Evolutionary conservation across 2,113 vertebrate species (phyloP), one percentile per base, ranked within the genome.

Genomic region (Hemiscyllium ocellatum): DNA sequence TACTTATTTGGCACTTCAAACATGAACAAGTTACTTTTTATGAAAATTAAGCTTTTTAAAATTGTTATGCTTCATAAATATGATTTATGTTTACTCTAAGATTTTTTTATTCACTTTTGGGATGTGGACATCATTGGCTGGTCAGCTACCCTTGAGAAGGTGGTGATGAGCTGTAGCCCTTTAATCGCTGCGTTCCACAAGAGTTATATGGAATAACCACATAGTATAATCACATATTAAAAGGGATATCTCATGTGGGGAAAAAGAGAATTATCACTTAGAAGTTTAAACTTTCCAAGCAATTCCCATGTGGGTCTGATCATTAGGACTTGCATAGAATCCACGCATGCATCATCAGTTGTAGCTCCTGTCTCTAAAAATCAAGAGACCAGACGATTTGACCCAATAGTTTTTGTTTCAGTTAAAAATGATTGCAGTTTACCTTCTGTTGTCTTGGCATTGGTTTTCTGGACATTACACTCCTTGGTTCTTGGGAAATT

Each of bases 381-480:
- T 61, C 56, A 7, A 61, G 56, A 61, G 56, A 61, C 56, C 12
- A 61, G 10, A 61, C 10, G 56, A 61, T 10, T 61, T 61, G 4
- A 20, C 65, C 33, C 33, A 90, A 15, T 89, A 13, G 42, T 61
- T 17, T 33, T 33, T 33, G 20, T 87, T 61, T 61, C 26, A 17
- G 52, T 61, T 69, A 24, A 42, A 94, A 19, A 29, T 91, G n/a
- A 4, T 69, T 37, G 4, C 65, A 72, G 42, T 4, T 52, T 72
- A 72, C 94, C 94, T 94, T 47, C 20, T 76, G 42, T 0, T 29
- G 42, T 29, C 76, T 95, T 13, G 68, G 69, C 20, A 72, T 4
- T 33, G 68, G 94, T 72, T 95, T 95, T 50, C 94, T 70, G 68
- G 68, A 95, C 69, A 95, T 50, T 26, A 95, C 94, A 72, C 94